phyloP scores from a whole-genome alignment of 2,797 vertebrate species.

The Amblyraja radiata region DNA sequence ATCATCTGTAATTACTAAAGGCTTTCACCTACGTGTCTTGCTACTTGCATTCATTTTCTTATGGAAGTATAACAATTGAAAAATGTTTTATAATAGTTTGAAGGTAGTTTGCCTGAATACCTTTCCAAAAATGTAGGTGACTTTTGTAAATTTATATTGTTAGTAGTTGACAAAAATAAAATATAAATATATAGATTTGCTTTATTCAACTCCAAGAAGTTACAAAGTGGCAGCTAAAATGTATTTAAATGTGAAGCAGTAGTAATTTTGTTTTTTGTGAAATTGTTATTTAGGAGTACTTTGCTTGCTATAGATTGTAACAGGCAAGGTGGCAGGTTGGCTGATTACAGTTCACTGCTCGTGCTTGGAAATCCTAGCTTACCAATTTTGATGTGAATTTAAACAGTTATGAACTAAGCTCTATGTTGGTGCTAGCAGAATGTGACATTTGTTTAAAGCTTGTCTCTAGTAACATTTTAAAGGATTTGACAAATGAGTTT shows the following conservation, averaged over 20 bases:
- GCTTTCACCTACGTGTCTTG: background rate
- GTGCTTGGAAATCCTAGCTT: background rate
- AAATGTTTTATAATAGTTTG: background rate
- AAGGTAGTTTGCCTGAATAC: background rate
- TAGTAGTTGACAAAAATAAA: background rate
- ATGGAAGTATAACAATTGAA: background rate
- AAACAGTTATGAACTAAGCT: background rate
- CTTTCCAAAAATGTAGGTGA: background rate
- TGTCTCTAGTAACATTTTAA: background rate
- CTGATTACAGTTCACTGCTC: background rate
- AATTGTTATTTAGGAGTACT: background rate
- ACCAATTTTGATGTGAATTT: background rate
- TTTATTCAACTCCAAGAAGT: background rate
- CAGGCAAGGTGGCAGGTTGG: background rate
- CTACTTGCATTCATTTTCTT: background rate
- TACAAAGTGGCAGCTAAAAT: background rate
- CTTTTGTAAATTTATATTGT: background rate
- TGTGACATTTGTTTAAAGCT: background rate
- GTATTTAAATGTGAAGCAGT: background rate
- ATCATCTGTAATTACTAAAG: background rate
- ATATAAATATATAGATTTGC: background rate
- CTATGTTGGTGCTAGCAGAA: background rate
- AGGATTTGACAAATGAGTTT: background rate
- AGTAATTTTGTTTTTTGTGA: background rate
- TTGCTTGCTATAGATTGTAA: background rate